phyloP scores from a whole-genome alignment of 1,140 invertebrate species.

The Pachyrhynchus sulphureomaculatus region DNA sequence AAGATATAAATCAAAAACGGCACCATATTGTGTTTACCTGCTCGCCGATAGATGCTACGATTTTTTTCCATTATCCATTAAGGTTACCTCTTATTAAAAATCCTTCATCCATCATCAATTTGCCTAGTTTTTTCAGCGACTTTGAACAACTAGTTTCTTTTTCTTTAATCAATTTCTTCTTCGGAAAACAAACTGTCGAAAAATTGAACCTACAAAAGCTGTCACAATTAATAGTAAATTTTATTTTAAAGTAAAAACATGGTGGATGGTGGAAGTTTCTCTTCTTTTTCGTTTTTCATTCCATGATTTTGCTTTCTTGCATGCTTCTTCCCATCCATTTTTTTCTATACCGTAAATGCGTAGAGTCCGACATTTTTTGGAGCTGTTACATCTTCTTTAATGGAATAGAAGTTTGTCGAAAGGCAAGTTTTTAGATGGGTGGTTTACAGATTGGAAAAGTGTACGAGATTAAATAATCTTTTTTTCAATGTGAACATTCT shows the following conservation, averaged over 20 bases:
- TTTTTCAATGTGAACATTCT: too few relatives aligned
- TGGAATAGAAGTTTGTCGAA: slow-evolving; percentile 4
- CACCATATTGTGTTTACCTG: slow-evolving; percentile 8
- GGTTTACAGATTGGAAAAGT: slow-evolving; percentile 18
- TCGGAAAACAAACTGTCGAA: too few relatives aligned
- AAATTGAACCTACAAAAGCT: slow-evolving; percentile 3
- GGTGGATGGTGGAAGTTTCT: slow-evolving; percentile 1
- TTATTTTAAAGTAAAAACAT: background rate
- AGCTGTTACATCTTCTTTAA: background rate
- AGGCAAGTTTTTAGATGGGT: background rate
- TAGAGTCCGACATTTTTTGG: slow-evolving; percentile 20
- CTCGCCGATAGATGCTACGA: background rate
- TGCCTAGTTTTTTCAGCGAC: too few relatives aligned
- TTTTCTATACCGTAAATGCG: background rate
- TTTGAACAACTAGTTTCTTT: too few relatives aligned
- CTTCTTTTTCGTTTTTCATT: background rate
- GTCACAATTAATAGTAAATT: slow-evolving; percentile 12
- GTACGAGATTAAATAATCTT: background rate
- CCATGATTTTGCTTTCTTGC: background rate
- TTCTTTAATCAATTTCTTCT: too few relatives aligned
- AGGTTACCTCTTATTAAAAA: too few relatives aligned
- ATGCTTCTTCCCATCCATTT: slow-evolving; percentile 6
- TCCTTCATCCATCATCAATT: too few relatives aligned
- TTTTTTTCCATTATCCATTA: background rate
- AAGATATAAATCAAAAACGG: background rate